Evolutionary conservation across 2,888 invertebrate species (phyloP), one percentile per base, ranked within the genome.

Genomic region (Eurytoma californica): DNA sequence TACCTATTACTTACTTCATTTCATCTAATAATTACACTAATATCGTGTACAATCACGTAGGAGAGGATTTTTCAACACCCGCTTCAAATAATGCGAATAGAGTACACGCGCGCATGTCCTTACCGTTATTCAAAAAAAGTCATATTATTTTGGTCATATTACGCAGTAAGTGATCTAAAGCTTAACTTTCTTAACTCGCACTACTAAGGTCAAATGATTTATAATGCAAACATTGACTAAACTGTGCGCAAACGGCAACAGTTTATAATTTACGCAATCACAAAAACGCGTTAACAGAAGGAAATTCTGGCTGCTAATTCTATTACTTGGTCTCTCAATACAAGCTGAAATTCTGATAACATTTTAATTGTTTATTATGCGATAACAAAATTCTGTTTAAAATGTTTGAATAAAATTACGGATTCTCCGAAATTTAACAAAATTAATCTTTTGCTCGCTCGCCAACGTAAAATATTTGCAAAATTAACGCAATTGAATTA

Each of bases 21-120:
- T 68, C 39, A 74, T 82, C 74, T 77, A 77, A 51, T 76, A 67
- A 80, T 72, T 69, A 79, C 74, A 77, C 67, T 79, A 68, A 67
- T 72, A 72, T 57, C 72, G 47, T 39, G 39, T 76, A 69, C 61
- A 78, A 75, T 67, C 55, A 20, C 77, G 79, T 69, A 79, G 73
- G 78, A 81, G 70, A 55, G 53, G n/a, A 12, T 57, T 30, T 30
- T 55, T 70, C 70, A 39, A 39, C 39, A 39, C 30, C 7, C 30
- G 30, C 49, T 77, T 30, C n/a, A 72, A 77, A 55, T 66, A 70
- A 57, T 77, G 24, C 13, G 30, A n/a, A 18, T 12, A 57, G 51
- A 58, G 20, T 67, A 67, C 20, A 47, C 39, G 70, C 18, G 60
- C 30, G 16, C 13, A 39, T 47, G 24, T 24, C 24, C n/a, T 4